Evolutionary conservation across 2,888 invertebrate genomes (phyloP), one percentile per base, ranked within the genome.

Genomic region (Criorhina ranunculi): DNA sequence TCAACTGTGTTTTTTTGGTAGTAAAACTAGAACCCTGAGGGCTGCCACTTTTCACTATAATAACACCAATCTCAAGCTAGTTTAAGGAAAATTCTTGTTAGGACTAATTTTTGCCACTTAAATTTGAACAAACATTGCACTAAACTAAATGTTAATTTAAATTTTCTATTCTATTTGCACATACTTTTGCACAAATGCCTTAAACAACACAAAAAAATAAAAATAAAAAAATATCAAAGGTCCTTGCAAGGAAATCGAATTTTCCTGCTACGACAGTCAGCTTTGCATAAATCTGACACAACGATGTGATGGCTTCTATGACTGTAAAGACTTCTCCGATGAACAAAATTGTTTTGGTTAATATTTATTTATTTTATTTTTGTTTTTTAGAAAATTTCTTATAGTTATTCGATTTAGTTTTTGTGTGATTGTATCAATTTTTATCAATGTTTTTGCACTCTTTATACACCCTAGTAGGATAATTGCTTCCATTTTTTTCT

Each of bases 301-400:
- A 90, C 95, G 95, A 91, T 97, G 98, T 93, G 97, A 98, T 94
- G 96, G 96, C 93, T 94, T 94, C 93, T 96, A 96, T 94, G 96
- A 97, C 94, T 97, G 97, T 94, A 94, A 94, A 93, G 96, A 97
- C 94, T 96, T 96, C 94, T 96, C 96, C 90, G 97, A 97, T 92
- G 97, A 97, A 93, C 96, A 96, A 93, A 96, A 96, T 93, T 97
- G 97, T 94, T 94, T 95, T 93, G 92, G 92, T 92, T 92, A 92
- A 92, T 92, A 90, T 88, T 62, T 42, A 19, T 15, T 24, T 24
- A 24, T 24, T 24, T 24, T 24, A 24, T 24, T 24, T 24, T 3
- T 15, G 19, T 57, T 1, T 24, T 24, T 31, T 15, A 42, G 3
- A 40, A n/a, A 19, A 9, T 8, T 51, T 42, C 29, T 62, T 29